These are phyloP conservation scores for Gambelia wislizenii DNA, from an alignment of 2,797 vertebrate species.

Conservation along the genomic window DNA sequence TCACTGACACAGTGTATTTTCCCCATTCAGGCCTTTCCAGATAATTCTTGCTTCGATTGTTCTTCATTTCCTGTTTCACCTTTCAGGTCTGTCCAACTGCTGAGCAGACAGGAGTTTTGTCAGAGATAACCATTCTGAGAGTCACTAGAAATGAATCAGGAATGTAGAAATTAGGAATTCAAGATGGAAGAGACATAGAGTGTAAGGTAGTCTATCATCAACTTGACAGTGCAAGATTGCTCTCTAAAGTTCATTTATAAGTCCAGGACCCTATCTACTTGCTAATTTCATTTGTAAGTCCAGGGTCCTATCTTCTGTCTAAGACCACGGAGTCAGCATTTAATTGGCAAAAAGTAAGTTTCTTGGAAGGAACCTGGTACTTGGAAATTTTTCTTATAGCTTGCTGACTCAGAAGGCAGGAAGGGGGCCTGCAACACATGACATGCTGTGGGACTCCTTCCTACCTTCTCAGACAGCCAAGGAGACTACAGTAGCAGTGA, in stretches of 20 bases:
- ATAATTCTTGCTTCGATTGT: constrained; percentile 28
- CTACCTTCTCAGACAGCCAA: too few species aligned
- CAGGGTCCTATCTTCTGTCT: background rate
- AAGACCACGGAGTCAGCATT: background rate
- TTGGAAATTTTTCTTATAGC: background rate
- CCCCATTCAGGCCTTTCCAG: constrained; percentile 11
- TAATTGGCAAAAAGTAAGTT: constrained; percentile 6
- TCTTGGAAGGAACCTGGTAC: background rate
- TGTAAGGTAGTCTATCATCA: constrained; percentile 13
- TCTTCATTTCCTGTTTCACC: constrained; percentile 28
- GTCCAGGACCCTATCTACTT: background rate
- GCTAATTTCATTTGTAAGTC: constrained; percentile 19
- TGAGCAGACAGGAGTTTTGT: constrained; percentile 33
- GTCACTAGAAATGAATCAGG: background rate
- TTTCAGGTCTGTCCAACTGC: background rate
- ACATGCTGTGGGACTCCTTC: too few species aligned
- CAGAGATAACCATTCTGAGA: constrained; percentile 27
- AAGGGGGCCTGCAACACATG: too few species aligned
- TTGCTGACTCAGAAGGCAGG: too few species aligned
- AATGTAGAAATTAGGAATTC: constrained; percentile 13
- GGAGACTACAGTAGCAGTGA: too few species aligned
- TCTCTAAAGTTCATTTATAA: constrained; percentile 1
- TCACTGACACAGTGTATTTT: background rate
- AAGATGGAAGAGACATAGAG: background rate
- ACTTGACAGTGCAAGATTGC: background rate